Evolutionary conservation across 92 coral and sea anemone species (phyloP).

Genomic region (Actinostola sp.): DNA sequence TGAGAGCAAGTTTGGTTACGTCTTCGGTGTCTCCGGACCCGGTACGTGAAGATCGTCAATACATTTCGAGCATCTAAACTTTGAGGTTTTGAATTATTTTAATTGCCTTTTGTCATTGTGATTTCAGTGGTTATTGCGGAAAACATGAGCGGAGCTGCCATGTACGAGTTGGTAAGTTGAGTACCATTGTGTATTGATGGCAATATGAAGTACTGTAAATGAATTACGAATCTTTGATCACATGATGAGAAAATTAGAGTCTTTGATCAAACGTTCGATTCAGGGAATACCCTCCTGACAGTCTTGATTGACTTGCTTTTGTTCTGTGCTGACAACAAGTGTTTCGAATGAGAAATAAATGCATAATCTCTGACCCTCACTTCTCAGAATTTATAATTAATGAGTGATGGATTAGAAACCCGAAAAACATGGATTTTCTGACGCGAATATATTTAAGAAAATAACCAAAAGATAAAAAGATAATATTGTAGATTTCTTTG

Average conservation of each 20-base stretch:
- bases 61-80: background rate
- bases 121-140: conserved; percentile 95
- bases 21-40: conserved; percentile 99
- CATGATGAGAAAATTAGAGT: conserved; percentile 6
- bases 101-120: background rate
- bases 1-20: conserved; percentile 89
- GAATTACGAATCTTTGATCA: conserved; percentile 25
- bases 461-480: too few species aligned
- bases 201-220: conserved; percentile 36
- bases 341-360: conserved; percentile 16
- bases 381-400: conserved; percentile 8
- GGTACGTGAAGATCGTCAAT: conserved; percentile 51
- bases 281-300: background rate
- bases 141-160: conserved; percentile 99
- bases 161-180: conserved; percentile 97
- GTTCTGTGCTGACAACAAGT: background rate
- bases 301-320: background rate
- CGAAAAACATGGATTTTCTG: too few species aligned
- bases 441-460: too few species aligned
- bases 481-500: too few species aligned
- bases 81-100: conserved; percentile 3
- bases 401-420: conserved; percentile 8
- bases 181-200: conserved; percentile 14
- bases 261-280: conserved; percentile 19
- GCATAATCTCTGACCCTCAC: conserved; percentile 1